Conservation (phyloP, 1,140 invertebrate genomes). For the Prorops nasuta region DNA sequence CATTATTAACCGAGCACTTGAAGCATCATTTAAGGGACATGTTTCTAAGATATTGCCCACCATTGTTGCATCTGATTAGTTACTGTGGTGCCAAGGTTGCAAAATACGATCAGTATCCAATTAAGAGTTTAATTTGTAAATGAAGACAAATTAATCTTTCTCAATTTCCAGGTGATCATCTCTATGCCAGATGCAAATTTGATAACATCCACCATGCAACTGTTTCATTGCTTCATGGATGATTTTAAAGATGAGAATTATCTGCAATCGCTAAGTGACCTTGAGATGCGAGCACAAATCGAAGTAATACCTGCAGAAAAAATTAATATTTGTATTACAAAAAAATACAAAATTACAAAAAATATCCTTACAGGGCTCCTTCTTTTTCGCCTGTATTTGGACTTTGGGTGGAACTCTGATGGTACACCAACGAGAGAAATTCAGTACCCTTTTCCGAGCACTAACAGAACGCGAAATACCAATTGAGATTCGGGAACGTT, state of each 20-base stretch:
- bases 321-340: conserved; percentile 4
- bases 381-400: conserved; percentile 92
- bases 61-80: conserved; percentile 69
- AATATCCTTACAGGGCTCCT: conserved; percentile 68
- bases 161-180: conserved; percentile 81
- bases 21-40: conserved; percentile 67
- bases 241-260: conserved; percentile 83
- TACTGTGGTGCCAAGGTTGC: conserved; percentile 63
- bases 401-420: conserved; percentile 81
- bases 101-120: background rate
- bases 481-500: conserved; percentile 56
- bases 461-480: conserved; percentile 74
- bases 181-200: conserved; percentile 83
- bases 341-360: background rate
- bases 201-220: conserved; percentile 77
- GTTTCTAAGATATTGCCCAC: conserved; percentile 76
- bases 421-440: conserved; percentile 72
- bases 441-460: conserved; percentile 77
- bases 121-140: background rate
- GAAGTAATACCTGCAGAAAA: conserved; percentile 56
- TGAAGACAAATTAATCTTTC: too few species aligned
- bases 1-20: conserved; percentile 65
- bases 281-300: conserved; percentile 75
- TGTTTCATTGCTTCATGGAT: conserved; percentile 87
- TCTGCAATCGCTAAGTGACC: conserved; percentile 66